phyloP scores from a whole-genome alignment of 2,797 vertebrate species.

The Pseudotriccus pelzelni region DNA sequence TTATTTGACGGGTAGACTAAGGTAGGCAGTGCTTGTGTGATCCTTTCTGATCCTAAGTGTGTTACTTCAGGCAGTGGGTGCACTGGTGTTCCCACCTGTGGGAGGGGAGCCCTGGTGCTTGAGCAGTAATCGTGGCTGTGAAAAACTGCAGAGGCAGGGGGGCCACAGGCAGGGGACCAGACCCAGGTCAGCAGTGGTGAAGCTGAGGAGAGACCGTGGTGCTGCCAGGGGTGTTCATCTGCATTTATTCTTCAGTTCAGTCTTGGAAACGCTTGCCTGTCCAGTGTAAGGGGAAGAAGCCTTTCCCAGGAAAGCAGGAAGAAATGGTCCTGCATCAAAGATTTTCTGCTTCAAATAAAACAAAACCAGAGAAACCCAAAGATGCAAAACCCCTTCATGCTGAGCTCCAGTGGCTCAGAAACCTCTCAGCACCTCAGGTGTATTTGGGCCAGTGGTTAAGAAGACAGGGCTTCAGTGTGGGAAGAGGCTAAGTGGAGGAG shows the following conservation, averaged over 20 bases:
- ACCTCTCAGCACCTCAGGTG: neutral
- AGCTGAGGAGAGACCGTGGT: neutral
- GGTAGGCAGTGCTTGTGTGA: neutral
- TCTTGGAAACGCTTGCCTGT: neutral
- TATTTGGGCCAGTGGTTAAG: neutral
- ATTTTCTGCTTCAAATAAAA: neutral
- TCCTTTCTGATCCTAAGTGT: neutral
- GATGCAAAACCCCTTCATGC: neutral
- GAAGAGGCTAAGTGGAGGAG: neutral
- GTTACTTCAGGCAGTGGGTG: rapidly evolving
- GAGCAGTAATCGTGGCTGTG: neutral
- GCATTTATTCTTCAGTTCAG: neutral
- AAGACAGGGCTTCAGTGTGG: neutral
- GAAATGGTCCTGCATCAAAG: neutral
- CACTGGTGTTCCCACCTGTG: neutral
- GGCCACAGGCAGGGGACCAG: neutral
- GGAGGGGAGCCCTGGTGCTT: neutral
- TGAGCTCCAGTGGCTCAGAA: neutral
- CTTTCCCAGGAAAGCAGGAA: neutral
- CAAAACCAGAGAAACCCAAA: neutral
- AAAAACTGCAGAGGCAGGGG: neutral
- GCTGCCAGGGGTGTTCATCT: neutral
- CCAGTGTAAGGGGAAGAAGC: neutral
- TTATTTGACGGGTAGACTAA: neutral
- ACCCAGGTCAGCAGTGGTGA: neutral